Percentiles rank a stretch among this genome's conserved stretches.
Evolutionary conservation across 2,113 vertebrate genomes (phyloP).

Genomic region (Tiliqua scincoides): DNA sequence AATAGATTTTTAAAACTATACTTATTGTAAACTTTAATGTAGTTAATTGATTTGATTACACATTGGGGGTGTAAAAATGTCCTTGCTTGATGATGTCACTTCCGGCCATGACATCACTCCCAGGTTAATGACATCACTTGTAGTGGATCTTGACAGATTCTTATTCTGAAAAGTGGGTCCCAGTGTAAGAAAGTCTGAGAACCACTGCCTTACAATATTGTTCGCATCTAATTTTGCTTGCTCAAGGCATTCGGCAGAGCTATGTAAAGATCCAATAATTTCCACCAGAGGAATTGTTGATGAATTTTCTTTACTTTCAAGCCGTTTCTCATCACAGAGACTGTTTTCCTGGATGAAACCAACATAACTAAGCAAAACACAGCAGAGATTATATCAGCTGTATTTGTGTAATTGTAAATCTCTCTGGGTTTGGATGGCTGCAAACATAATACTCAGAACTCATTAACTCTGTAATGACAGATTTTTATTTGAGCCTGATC

Average conservation of each 20-base stretch:
- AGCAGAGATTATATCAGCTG: neutral
- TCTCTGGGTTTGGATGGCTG: conserved; percentile 21
- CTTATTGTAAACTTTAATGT: too few relatives aligned
- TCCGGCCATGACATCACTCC: too few relatives aligned
- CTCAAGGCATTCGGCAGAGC: neutral
- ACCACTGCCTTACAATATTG: neutral
- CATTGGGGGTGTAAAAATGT: too few relatives aligned
- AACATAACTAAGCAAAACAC: conserved; percentile 13
- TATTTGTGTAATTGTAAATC: neutral
- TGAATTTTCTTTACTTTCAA: conserved; percentile 2
- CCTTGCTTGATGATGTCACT: too few relatives aligned
- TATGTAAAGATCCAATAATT: conserved; percentile 7
- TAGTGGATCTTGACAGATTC: too few relatives aligned
- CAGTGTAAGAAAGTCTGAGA: too few relatives aligned
- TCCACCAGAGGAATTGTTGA: neutral
- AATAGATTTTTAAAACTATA: too few relatives aligned
- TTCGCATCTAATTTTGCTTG: neutral
- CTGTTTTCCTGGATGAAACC: conserved; percentile 17
- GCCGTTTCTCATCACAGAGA: neutral
- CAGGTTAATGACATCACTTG: too few relatives aligned
- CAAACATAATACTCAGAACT: neutral
- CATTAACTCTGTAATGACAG: neutral
- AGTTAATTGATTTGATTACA: too few relatives aligned
- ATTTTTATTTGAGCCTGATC: neutral
- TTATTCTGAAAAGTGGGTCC: too few relatives aligned